These are phyloP conservation scores for Pheosia gnoma DNA, from an alignment of 2,888 invertebrate genomes.

Conservation along the genomic window DNA sequence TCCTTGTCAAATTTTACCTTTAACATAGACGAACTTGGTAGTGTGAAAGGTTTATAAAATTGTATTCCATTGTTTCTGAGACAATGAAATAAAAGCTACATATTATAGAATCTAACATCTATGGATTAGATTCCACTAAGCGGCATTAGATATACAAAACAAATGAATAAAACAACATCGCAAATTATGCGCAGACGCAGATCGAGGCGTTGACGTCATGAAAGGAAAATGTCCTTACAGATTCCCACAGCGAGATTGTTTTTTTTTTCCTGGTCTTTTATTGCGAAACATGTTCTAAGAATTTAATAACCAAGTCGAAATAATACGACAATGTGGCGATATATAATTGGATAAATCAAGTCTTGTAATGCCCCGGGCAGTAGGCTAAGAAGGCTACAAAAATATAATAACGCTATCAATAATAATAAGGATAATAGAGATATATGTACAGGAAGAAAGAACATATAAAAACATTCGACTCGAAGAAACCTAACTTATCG, in stretches of 20 bases:
- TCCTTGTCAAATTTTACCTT: too few relatives aligned
- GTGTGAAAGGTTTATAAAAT: too few relatives aligned
- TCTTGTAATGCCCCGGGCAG: too few relatives aligned
- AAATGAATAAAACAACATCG: conserved; percentile 10
- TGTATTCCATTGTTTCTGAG: neutral
- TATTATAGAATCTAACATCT: neutral
- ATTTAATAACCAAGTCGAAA: conserved; percentile 1
- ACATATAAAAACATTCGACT: too few relatives aligned
- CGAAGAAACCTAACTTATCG: too few relatives aligned
- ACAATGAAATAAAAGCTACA: neutral
- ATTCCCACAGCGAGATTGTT: neutral
- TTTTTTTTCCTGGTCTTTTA: conserved; percentile 5
- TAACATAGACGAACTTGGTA: too few relatives aligned
- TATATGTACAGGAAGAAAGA: too few relatives aligned
- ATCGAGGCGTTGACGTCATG: conserved; percentile 13
- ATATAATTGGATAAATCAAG: too few relatives aligned
- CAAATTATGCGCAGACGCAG: conserved; percentile 10
- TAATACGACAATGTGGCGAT: neutral
- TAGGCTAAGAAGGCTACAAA: too few relatives aligned
- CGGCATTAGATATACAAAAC: conserved; percentile 9
- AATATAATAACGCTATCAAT: too few relatives aligned
- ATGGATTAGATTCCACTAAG: neutral
- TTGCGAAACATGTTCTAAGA: conserved; percentile 5
- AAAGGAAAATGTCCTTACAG: conserved; percentile 11
- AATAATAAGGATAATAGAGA: too few relatives aligned